Evolutionary conservation across 2,113 vertebrate species (phyloP).

Genomic region (Eolophus roseicapilla): DNA sequence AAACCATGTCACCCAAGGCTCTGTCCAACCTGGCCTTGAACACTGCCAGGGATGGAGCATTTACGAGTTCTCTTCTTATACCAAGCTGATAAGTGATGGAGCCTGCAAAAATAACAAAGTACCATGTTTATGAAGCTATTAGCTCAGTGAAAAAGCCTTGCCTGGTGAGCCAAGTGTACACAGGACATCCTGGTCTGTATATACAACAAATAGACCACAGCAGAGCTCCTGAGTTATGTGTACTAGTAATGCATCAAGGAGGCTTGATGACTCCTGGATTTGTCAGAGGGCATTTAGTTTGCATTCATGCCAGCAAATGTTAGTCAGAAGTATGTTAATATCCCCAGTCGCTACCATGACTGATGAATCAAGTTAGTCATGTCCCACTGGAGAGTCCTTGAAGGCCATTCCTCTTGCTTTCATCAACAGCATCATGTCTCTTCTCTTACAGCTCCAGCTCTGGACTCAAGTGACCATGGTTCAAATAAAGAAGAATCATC

Average conservation of each 20-base stretch:
- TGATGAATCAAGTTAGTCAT: conserved; percentile 46
- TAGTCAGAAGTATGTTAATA: conserved; percentile 11
- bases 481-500: not conserved
- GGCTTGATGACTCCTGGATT: not conserved
- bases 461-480: not conserved
- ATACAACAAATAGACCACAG: not conserved
- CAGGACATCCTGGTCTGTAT: not conserved
- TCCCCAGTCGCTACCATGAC: not conserved
- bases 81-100: not conserved
- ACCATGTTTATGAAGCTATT: not conserved
- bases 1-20: not conserved
- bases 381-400: conserved; percentile 19
- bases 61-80: not conserved
- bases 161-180: not conserved
- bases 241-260: not conserved
- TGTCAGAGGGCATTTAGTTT: not conserved
- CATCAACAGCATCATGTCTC: not conserved
- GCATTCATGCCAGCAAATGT: not conserved
- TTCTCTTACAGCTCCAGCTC: not conserved
- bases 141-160: not conserved
- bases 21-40: not conserved
- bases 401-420: conserved; percentile 2
- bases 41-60: not conserved
- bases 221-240: not conserved
- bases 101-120: not conserved